A percentile compares a stretch with the other conserved stretches of the same genome.
Evolutionary conservation across 1,140 invertebrate genomes (phyloP).

Genomic region (Aphaenogaster rudis): DNA sequence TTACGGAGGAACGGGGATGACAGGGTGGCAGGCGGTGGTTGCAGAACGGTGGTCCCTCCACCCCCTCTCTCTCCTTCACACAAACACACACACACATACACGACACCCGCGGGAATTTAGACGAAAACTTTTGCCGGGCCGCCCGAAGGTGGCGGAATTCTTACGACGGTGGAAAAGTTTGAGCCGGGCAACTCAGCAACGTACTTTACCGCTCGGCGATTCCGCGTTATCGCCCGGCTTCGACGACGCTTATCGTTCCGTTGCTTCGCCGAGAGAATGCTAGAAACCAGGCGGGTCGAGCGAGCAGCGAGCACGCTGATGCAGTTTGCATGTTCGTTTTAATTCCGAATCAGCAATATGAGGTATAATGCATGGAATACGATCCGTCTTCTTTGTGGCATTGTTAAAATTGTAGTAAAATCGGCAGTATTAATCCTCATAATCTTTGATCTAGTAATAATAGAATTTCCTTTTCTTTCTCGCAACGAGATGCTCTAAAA

Average conservation of each 20-base stretch:
- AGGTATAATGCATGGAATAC: neutral
- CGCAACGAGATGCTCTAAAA: neutral
- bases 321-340: neutral
- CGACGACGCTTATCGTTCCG: slow-evolving; percentile 63
- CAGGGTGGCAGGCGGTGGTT: slow-evolving; percentile 43
- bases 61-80: neutral
- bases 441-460: neutral
- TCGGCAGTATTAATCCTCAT: neutral
- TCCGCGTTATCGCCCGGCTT: slow-evolving; percentile 73
- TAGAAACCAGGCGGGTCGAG: slow-evolving; percentile 28
- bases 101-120: slow-evolving; percentile 77
- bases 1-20: slow-evolving; percentile 47
- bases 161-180: slow-evolving; percentile 78
- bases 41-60: slow-evolving; percentile 6
- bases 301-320: neutral
- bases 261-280: slow-evolving; percentile 43
- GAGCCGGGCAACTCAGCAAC: slow-evolving; percentile 55
- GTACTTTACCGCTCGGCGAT: slow-evolving; percentile 78
- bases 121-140: slow-evolving; percentile 75
- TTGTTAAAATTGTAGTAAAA: neutral
- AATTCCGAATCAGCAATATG: slow-evolving; percentile 16
- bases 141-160: slow-evolving; percentile 74
- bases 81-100: slow-evolving; percentile 54
- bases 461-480: neutral
- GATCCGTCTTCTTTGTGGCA: neutral